A percentile compares a stretch with the other conserved stretches of the same genome.
Conservation (phyloP, 2,888 invertebrate genomes). For the Drosophila prolongata region DNA sequence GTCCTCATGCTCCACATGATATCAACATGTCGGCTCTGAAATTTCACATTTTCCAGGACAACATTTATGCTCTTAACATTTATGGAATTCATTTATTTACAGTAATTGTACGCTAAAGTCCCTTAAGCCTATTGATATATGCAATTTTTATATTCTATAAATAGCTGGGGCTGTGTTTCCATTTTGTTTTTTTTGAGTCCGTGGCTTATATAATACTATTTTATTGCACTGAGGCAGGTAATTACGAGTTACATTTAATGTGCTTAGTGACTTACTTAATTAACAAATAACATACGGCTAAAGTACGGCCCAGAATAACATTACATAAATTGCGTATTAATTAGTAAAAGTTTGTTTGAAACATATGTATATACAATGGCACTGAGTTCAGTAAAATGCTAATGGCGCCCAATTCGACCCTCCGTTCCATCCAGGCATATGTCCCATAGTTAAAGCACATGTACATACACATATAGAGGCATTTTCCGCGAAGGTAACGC, state of each 20-base stretch:
- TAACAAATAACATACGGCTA: slow-evolving; percentile 58
- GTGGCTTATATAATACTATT: slow-evolving; percentile 26
- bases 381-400: slow-evolving; percentile 1
- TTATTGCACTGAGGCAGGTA: slow-evolving; percentile 41
- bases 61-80: slow-evolving; percentile 24
- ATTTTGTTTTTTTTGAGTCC: background rate
- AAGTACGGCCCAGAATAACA: slow-evolving; percentile 20
- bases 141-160: slow-evolving; percentile 4
- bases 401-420: background rate
- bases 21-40: background rate
- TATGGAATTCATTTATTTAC: slow-evolving; percentile 48
- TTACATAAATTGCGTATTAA: slow-evolving; percentile 14
- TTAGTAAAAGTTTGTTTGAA: slow-evolving; percentile 18
- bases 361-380: slow-evolving; percentile 11
- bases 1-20: background rate
- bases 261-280: slow-evolving; percentile 41
- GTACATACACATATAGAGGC: too few species aligned
- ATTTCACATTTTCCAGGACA: background rate
- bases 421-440: background rate
- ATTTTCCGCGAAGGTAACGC: background rate
- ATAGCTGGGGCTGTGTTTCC: slow-evolving; percentile 6
- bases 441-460: background rate
- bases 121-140: slow-evolving; percentile 40
- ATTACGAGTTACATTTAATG: slow-evolving; percentile 27
- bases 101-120: slow-evolving; percentile 8